Percentiles rank a stretch among this genome's conserved stretches.
These are phyloP conservation scores for Pocillopora damicornis DNA, from an alignment of 64 coral and sea anemone genomes.

Conservation along the genomic window DNA sequence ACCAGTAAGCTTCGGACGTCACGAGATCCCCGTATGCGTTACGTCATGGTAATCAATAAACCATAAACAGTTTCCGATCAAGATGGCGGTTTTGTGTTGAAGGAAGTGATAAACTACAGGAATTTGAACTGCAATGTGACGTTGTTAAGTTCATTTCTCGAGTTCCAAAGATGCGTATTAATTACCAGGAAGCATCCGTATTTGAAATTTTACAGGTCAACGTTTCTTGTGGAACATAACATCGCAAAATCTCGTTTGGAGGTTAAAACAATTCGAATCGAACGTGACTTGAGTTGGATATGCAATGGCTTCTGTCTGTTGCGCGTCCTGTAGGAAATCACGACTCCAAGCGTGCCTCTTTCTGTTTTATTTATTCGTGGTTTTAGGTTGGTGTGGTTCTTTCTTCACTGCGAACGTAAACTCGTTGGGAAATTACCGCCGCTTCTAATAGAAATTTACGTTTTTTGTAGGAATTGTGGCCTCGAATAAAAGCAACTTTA, in stretches of 20 bases:
- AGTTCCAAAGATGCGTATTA: slow-evolving; percentile 29
- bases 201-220: not conserved
- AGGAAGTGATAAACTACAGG: slow-evolving; percentile 16
- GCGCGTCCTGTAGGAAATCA: not conserved
- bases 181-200: not conserved
- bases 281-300: slow-evolving; percentile 13
- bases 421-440: not conserved
- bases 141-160: not conserved
- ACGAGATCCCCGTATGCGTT: not conserved
- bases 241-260: not conserved
- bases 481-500: slow-evolving; percentile 7
- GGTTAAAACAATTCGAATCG: not conserved
- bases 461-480: slow-evolving; percentile 3
- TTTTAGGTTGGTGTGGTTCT: slow-evolving; percentile 22
- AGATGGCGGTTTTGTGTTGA: slow-evolving; percentile 17
- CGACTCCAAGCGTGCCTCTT: not conserved
- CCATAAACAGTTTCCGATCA: slow-evolving; percentile 22
- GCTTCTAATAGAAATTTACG: not conserved
- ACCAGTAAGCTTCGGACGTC: not conserved
- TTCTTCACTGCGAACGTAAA: not conserved
- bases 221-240: not conserved
- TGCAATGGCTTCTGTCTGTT: slow-evolving; percentile 16
- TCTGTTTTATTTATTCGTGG: slow-evolving; percentile 17
- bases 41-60: slow-evolving; percentile 41
- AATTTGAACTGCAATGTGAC: slow-evolving; percentile 4